Base-by-base conservation (phyloP, 2,888 invertebrate species). In the Holacanthella duospinosa region DNA sequence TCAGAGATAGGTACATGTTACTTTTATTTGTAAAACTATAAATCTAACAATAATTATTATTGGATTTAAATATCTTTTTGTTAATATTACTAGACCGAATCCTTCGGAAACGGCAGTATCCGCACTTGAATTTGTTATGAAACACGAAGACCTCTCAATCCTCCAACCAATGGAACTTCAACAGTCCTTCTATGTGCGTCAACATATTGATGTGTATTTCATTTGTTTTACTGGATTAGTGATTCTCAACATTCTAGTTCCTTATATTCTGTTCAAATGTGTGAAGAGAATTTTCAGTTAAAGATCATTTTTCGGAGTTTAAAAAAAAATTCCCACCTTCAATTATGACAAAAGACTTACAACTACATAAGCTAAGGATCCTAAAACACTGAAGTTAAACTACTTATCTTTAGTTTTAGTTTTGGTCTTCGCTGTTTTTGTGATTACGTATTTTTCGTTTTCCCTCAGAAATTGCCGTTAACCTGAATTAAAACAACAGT, bases 111-210 rank as follows among this genome's bases (percentile, higher is more conserved):
- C 44, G 3, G 65, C 67, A 12, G 53, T 68, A 3, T 68, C 62
- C 29, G 67, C 67, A 66, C 64, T 64, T 12, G 70, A 70, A 58
- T 68, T 65, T 43, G 66, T 67, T 12, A 62, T 70, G 19, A 60
- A 67, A 27, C 67, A 69, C 53, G 61, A 61, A 12, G 61, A 64
- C n/a, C 48, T 55, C 2, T 36, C 36, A 6, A 25, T 53, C 27
- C 27, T 64, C 1, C 60, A 61, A n/a, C 64, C 64, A 24, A n/a
- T 64, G 25, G 55, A 57, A n/a, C 27, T 55, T 21, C 43, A 59
- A 19, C 64, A 64, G 43, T 26, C 59, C 1, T 59, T 36, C 12
- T 19, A 29, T 28, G 25, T 29, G 19, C 9, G 58, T 21, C 24
- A 29, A n/a, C 2, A 21, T 21, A 3, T 58, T 12, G 58, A 58